Base-by-base conservation (phyloP, 37 sponge, comb jelly and placozoan genomes). In the Halichondria panicea region DNA sequence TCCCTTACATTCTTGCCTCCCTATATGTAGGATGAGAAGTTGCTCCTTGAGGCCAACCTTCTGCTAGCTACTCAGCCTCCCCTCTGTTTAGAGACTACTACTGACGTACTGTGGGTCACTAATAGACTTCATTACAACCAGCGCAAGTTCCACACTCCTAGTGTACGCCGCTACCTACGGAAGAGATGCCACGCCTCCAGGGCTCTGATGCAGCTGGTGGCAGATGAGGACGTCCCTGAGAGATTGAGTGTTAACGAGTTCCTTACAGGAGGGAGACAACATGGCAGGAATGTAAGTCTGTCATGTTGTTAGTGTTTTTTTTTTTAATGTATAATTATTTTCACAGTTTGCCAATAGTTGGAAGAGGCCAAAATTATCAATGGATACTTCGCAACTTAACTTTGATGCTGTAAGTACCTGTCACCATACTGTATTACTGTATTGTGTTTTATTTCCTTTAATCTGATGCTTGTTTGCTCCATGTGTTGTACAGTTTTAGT, bases 91-190 rank as follows among this genome's bases (percentile, higher is more conserved):
- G 91, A 90, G 38, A 85, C 91, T 36, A 83, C 70, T 24, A 84
- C 81, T 1, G 91, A 90, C 18, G 84, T 90, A 25, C 71, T 84
- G 9, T 80, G 77, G 41, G 81, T 90, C 43, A 73, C 84, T 22
- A 90, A 90, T 63, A 67, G 91, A 71, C 72, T 90, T 28, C 81
- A 76, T n/a, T 90, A 90, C 72, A 80, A 78, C 43, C 61, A 74
- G 45, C 50, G 62, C 30, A 89, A 84, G 81, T 80, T 66, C 52
- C 73, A 80, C 37, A 70, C 75, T 45, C 69, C 43, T 40, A 75
- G 76, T 8, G 55, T 74, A 28, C 59, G 60, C 19, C 61, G 80
- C 1, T 71, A 70, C 40, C 46, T 80, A 36, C 36, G 57, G 36
- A 44, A 42, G 33, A 36, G 70, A 44, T 80, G 71, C 3, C 80